Evolutionary conservation across 1,140 invertebrate species (phyloP), one percentile per base, ranked within the genome.

Genomic region (Drosophila bifasciata): DNA sequence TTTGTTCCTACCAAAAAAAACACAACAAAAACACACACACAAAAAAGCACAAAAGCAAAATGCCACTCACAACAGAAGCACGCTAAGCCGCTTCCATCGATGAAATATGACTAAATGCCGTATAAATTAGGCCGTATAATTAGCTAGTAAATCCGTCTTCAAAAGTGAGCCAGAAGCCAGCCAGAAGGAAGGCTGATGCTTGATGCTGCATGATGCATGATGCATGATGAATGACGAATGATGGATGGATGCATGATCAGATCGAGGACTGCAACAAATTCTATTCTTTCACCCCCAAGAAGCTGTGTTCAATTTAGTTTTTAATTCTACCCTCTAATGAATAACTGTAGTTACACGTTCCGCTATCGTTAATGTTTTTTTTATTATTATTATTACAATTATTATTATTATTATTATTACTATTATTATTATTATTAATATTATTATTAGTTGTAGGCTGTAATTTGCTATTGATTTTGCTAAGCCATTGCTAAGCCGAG

Each of bases 201-300:
- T 9, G 25, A 28, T 28, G 25, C 2, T 19, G 19, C 23, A 7
- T 28, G 28, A 9, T 28, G 28, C 8, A n/a, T 28, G 28, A 28
- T 28, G 28, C 28, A n/a, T n/a, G n/a, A n/a, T n/a, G n/a, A n/a
- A n/a, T n/a, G n/a, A n/a, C n/a, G n/a, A n/a, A n/a, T n/a, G n/a
- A n/a, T n/a, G n/a, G n/a, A n/a, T n/a, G n/a, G n/a, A n/a, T n/a
- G n/a, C n/a, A n/a, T 8, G 8, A 28, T 28, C 28, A 28, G 28
- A 28, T 28, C 28, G 28, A 28, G 8, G 28, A 28, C 28, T 28
- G 28, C 28, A 28, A 90, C 80, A 70, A 86, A 89, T 89, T 90
- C 89, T 90, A 90, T 90, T 90, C 88, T 90, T 76, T 83, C 61
- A 79, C 77, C 88, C 89, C 89, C 89, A 90, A 90, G 89, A 90